Percentiles rank a stretch among this genome's conserved stretches.
phyloP scores from a whole-genome alignment of 2,888 invertebrate genomes.

The Patella ulyssiponensis region DNA sequence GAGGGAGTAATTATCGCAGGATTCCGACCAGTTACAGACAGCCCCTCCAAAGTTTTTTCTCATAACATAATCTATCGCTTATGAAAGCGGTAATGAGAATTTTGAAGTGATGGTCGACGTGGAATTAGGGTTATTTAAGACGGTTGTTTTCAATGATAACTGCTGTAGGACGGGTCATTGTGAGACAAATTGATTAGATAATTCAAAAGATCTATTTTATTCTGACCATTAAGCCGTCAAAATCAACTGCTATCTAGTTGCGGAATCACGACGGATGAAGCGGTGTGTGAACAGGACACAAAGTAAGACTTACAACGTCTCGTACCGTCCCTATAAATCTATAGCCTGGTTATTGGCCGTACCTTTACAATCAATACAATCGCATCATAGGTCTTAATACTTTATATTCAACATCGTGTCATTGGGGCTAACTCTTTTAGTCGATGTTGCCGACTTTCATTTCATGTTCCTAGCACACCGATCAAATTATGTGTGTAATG shows the following conservation, averaged over 20 bases:
- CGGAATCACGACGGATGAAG: not conserved
- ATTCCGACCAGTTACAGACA: not conserved
- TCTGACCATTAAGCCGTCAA: slow-evolving; percentile 9
- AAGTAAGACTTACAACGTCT: slow-evolving; percentile 1
- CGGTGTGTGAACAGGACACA: slow-evolving; percentile 12
- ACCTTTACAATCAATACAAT: slow-evolving; percentile 3
- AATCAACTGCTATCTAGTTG: slow-evolving; percentile 4
- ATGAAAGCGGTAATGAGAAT: slow-evolving; percentile 3
- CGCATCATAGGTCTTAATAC: not conserved
- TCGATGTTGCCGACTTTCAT: not conserved
- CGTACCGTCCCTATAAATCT: slow-evolving; percentile 4
- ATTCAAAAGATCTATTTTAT: slow-evolving; percentile 10
- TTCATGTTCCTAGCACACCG: not conserved
- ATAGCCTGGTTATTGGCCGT: not conserved
- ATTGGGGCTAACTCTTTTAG: not conserved
- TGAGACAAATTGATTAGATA: slow-evolving; percentile 9
- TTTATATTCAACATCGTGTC: not conserved
- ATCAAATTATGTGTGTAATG: slow-evolving; percentile 2
- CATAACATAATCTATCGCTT: not conserved
- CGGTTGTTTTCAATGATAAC: not conserved
- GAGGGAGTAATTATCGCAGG: not conserved
- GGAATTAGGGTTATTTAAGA: not conserved
- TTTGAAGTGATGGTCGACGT: not conserved
- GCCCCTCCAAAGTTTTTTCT: slow-evolving; percentile 7
- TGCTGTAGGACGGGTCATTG: not conserved